phyloP scores from a whole-genome alignment of 2,797 vertebrate species.

The Fundulus diaphanus region DNA sequence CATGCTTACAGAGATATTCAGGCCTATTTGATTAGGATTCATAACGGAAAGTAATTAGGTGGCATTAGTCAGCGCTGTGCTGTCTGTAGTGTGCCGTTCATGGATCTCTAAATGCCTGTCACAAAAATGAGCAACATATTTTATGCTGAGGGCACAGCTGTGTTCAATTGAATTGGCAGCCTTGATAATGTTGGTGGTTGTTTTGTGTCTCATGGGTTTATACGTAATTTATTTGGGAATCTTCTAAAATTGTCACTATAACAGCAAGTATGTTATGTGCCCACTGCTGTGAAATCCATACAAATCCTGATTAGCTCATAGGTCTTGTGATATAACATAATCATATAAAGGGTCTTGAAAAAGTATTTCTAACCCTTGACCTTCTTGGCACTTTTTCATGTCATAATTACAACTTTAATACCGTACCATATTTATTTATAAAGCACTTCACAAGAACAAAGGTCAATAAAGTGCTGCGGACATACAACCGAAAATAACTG shows the following conservation, averaged over 20 bases:
- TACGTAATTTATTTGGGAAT: slow-evolving; percentile 4
- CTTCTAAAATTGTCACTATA: not conserved
- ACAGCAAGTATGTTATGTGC: not conserved
- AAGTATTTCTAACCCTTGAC: not conserved
- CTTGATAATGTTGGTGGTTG: slow-evolving; percentile 59
- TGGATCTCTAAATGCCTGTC: not conserved
- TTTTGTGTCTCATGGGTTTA: slow-evolving; percentile 18
- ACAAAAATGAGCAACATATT: not conserved
- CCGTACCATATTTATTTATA: no score
- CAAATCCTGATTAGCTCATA: not conserved
- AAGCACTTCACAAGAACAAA: no score
- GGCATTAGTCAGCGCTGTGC: not conserved
- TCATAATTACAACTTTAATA: not conserved
- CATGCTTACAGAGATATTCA: not conserved
- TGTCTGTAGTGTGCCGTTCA: not conserved
- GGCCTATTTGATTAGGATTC: not conserved
- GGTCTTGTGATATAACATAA: not conserved
- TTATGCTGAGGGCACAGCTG: slow-evolving; percentile 11
- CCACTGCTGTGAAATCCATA: not conserved
- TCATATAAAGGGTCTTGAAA: not conserved
- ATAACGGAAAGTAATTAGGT: not conserved
- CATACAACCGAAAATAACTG: not conserved
- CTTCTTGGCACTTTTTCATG: not conserved
- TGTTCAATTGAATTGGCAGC: slow-evolving; percentile 35
- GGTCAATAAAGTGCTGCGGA: no score